These are phyloP conservation scores for Coturnix japonica DNA, from an alignment of 2,113 vertebrate species.

Conservation along the genomic window DNA sequence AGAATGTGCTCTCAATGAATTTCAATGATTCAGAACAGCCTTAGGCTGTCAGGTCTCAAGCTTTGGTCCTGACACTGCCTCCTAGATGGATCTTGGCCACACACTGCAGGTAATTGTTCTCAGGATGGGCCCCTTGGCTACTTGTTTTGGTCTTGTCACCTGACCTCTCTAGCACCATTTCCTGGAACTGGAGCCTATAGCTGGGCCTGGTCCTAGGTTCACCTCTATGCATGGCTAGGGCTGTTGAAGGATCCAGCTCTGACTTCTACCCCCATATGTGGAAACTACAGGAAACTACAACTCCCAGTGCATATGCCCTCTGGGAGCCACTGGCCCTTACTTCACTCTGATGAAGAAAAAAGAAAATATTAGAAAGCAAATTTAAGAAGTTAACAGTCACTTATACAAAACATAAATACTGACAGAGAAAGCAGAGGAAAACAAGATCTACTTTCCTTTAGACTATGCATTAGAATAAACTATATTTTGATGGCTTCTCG, in stretches of 20 bases:
- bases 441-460: background rate
- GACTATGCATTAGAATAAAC: background rate
- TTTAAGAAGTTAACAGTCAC: background rate
- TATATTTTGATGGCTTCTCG: background rate
- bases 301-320: background rate
- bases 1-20: background rate
- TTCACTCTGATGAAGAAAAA: accelerated
- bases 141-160: accelerated
- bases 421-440: background rate
- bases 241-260: background rate
- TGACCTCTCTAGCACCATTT: background rate
- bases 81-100: background rate
- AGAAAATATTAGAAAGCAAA: background rate
- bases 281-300: too few species aligned
- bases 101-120: accelerated
- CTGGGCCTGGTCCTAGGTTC: background rate
- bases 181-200: background rate
- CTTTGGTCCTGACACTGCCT: background rate
- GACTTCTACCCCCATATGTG: background rate
- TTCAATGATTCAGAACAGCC: background rate
- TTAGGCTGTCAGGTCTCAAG: background rate
- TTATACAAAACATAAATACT: background rate
- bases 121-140: background rate
- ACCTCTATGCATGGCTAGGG: background rate
- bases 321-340: background rate